These are phyloP conservation scores for Nomada fucata DNA, from an alignment of 2,888 invertebrate species.

Conservation along the genomic window DNA sequence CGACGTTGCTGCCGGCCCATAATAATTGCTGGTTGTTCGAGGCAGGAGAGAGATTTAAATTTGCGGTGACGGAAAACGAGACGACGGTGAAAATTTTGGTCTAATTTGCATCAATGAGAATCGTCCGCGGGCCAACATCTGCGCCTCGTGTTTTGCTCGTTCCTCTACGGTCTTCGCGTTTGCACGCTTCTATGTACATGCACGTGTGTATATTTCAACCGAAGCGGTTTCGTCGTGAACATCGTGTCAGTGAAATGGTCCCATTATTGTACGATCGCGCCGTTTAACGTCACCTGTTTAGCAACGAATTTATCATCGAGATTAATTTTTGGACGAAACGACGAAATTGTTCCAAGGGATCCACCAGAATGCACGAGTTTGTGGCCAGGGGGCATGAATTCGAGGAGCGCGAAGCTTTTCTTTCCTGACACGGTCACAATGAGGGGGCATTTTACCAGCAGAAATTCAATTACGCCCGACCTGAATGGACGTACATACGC, in stretches of 20 bases:
- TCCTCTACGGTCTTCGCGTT: neutral
- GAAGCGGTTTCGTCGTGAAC: neutral
- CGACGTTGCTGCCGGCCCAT: no score
- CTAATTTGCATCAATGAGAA: neutral
- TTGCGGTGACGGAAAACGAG: neutral
- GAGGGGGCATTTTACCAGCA: constrained; percentile 21
- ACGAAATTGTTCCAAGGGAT: neutral
- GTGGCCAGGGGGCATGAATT: neutral
- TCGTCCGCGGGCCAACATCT: neutral
- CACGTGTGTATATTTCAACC: neutral
- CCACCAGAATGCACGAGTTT: neutral
- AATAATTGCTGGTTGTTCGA: neutral
- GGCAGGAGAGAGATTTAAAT: neutral
- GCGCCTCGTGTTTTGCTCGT: neutral
- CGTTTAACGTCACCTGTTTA: neutral
- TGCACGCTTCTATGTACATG: neutral
- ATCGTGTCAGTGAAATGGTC: neutral
- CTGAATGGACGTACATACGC: constrained; percentile 14
- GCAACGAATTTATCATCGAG: neutral
- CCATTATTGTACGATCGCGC: neutral
- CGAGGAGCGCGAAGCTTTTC: neutral
- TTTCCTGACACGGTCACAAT: constrained; percentile 5
- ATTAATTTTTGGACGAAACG: neutral
- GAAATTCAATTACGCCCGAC: constrained; percentile 24
- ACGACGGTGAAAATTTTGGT: neutral